phyloP scores from a whole-genome alignment of 2,113 vertebrate genomes.

The Riparia riparia region DNA sequence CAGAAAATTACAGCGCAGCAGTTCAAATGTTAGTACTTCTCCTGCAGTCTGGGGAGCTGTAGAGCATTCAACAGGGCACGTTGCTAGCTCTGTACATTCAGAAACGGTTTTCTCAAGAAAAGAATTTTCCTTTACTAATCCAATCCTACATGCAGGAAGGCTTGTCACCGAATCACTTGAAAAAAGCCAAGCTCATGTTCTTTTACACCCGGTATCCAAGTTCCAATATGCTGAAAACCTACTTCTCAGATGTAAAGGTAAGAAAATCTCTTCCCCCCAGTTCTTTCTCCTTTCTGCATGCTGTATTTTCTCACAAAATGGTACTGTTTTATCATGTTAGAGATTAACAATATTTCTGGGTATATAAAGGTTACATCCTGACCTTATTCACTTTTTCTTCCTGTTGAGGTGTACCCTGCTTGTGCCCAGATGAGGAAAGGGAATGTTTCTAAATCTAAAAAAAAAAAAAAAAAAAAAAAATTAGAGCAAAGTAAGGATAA shows the following conservation, averaged over 20 bases:
- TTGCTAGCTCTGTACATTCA: not conserved
- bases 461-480: not conserved
- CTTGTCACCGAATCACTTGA: slow-evolving; percentile 97
- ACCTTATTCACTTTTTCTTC: slow-evolving; percentile 3
- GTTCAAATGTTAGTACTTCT: not conserved
- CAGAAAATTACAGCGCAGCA: not conserved
- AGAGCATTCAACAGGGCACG: not conserved
- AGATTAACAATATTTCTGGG: not conserved
- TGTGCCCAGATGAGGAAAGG: not conserved
- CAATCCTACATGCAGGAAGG: slow-evolving; percentile 92
- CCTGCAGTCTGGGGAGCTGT: not conserved
- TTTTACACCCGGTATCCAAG: slow-evolving; percentile 99
- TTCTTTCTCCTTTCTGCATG: not conserved
- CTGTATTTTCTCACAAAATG: not conserved
- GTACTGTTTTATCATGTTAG: not conserved
- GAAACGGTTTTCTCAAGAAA: not conserved
- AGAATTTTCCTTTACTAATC: slow-evolving; percentile 84
- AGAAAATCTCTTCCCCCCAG: slow-evolving; percentile 30
- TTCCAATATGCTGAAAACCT: slow-evolving; percentile 99
- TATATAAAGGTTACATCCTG: not conserved
- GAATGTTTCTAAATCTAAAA: not conserved
- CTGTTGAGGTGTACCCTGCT: not conserved
- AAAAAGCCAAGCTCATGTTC: slow-evolving; percentile 99
- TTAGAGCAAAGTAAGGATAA: not conserved
- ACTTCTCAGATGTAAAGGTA: slow-evolving; percentile 99